Evolutionary conservation across 2,888 invertebrate genomes (phyloP).

Genomic region (Meandrusa payeni): DNA sequence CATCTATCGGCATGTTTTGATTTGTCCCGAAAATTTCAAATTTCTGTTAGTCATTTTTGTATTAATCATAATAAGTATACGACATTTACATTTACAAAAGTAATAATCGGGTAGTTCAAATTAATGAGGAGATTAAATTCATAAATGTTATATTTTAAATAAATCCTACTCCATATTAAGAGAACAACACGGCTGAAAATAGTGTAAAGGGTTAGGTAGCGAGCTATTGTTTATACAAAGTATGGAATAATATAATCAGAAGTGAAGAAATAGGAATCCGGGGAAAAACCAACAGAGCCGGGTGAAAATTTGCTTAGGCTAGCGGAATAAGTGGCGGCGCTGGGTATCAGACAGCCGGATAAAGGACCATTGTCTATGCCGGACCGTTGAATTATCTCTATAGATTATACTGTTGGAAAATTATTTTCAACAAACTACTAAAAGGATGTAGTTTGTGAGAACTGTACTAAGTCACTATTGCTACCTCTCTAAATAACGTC

Average conservation of each 20-base stretch:
- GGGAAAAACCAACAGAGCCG: constrained; percentile 75
- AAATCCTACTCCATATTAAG: constrained; percentile 46
- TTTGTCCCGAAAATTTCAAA: too few species aligned
- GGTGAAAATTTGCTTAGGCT: constrained; percentile 80
- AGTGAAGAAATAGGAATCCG: constrained; percentile 79
- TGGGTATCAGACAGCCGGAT: constrained; percentile 54
- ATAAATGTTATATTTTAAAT: too few species aligned
- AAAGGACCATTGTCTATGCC: constrained; percentile 59
- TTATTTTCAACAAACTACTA: constrained; percentile 12
- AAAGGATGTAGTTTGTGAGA: background rate
- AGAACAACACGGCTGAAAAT: constrained; percentile 51
- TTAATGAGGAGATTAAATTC: too few species aligned
- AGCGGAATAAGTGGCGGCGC: constrained; percentile 72
- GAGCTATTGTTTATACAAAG: constrained; percentile 75
- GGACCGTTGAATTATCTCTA: constrained; percentile 36
- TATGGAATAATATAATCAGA: constrained; percentile 80
- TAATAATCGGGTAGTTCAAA: too few species aligned
- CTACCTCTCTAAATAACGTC: too few species aligned
- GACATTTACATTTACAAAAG: too few species aligned
- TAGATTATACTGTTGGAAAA: constrained; percentile 35
- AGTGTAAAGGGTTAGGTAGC: constrained; percentile 65
- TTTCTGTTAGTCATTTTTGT: too few species aligned
- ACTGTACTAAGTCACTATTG: too few species aligned
- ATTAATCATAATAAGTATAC: too few species aligned
- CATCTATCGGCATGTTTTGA: too few species aligned